These are phyloP conservation scores for Melanocharis versteri DNA, from an alignment of 2,113 vertebrate genomes.

Conservation along the genomic window DNA sequence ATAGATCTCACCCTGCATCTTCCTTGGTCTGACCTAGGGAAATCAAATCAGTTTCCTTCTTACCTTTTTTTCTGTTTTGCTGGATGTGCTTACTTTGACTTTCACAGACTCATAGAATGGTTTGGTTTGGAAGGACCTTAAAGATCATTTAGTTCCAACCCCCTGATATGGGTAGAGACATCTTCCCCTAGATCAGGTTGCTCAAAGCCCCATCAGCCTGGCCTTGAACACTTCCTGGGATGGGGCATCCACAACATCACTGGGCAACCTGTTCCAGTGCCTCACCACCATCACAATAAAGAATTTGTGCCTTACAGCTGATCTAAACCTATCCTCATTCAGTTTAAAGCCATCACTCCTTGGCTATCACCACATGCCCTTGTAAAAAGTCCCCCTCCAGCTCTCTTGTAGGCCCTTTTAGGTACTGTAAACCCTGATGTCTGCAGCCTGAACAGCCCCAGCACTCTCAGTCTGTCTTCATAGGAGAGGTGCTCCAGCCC, in stretches of 20 bases:
- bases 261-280: not conserved
- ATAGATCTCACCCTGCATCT: not conserved
- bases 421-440: not conserved
- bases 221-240: not conserved
- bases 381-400: not conserved
- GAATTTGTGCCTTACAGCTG: not conserved
- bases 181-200: not conserved
- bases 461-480: not conserved
- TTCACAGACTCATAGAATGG: not conserved
- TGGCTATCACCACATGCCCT: not conserved
- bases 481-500: not conserved
- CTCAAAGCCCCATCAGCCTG: not conserved
- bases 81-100: not conserved
- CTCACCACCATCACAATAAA: not conserved
- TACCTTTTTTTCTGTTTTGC: not conserved
- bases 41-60: not conserved
- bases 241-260: not conserved
- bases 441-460: not conserved
- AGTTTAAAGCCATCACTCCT: not conserved
- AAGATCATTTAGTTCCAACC: not conserved
- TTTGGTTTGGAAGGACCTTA: not conserved
- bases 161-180: not conserved
- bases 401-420: not conserved
- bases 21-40: not conserved
- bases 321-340: not conserved